Conservation (phyloP, 2,113 vertebrate genomes). For the Psittacara wagleri region DNA sequence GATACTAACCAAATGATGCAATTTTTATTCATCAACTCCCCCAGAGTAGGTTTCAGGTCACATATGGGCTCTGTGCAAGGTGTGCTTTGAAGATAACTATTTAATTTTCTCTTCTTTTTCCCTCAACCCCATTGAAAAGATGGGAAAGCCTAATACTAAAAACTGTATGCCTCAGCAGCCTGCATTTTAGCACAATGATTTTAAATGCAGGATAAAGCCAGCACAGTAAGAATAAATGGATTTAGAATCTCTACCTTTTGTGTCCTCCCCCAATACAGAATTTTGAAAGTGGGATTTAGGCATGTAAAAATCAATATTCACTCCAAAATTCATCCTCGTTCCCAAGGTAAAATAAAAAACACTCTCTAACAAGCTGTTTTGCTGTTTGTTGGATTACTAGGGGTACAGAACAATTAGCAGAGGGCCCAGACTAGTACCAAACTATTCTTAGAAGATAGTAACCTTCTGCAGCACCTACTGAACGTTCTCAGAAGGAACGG, state of each 20-base stretch:
- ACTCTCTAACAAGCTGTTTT: neutral
- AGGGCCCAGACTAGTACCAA: neutral
- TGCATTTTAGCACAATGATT: neutral
- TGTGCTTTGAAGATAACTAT: slow-evolving; percentile 56
- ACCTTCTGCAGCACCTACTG: neutral
- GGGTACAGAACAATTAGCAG: neutral
- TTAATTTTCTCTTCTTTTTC: slow-evolving; percentile 45
- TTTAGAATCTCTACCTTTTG: neutral
- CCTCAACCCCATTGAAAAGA: neutral
- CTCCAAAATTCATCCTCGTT: neutral
- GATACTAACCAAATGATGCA: neutral
- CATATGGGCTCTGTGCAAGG: neutral
- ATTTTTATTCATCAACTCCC: slow-evolving; percentile 10
- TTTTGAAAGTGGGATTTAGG: neutral
- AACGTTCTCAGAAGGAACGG: neutral
- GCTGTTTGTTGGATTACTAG: neutral
- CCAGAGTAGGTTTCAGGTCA: neutral
- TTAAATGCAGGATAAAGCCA: neutral
- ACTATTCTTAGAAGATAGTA: neutral
- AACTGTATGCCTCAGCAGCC: neutral
- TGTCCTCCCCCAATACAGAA: neutral
- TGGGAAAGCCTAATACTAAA: neutral
- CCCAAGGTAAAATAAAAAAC: neutral
- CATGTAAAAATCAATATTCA: neutral
- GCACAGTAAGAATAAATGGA: neutral